A percentile compares a stretch with the other conserved stretches of the same genome.
These are phyloP conservation scores for Ichneumoninae sp. DNA, from an alignment of 2,888 invertebrate genomes.

Conservation along the genomic window DNA sequence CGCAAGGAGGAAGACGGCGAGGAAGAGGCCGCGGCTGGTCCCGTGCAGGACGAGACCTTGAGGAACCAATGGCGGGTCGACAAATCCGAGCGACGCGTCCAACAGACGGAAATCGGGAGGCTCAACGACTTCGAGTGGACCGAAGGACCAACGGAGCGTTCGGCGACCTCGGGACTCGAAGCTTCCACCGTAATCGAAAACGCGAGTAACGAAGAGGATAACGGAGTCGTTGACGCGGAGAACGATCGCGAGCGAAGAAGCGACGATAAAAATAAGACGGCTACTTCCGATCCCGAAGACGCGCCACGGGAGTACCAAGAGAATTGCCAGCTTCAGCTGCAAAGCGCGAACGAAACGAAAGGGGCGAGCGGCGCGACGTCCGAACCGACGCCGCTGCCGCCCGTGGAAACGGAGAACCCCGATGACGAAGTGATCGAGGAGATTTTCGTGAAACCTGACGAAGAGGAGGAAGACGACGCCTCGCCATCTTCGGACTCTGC, in stretches of 20 bases:
- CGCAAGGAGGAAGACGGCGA: constrained; percentile 1
- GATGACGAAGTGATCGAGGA: constrained; percentile 44
- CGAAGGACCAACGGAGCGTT: constrained; percentile 39
- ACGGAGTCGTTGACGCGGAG: constrained; percentile 16
- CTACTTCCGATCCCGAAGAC: constrained; percentile 38
- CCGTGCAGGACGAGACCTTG: constrained; percentile 53
- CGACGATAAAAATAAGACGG: constrained; percentile 17
- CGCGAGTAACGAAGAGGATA: constrained; percentile 37
- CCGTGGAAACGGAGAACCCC: constrained; percentile 44
- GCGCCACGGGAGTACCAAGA: constrained; percentile 58
- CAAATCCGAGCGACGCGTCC: constrained; percentile 44
- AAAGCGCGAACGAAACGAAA: constrained; percentile 15
- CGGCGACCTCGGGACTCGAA: constrained; percentile 5
- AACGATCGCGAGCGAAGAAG: constrained; percentile 25
- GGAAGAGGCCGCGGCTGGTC: background rate
- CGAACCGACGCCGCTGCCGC: constrained; percentile 35
- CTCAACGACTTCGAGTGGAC: constrained; percentile 63
- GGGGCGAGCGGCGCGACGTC: background rate
- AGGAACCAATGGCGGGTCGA: constrained; percentile 53
- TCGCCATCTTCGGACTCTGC: background rate
- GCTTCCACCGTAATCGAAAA: background rate
- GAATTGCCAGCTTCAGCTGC: constrained; percentile 58
- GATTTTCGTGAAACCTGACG: constrained; percentile 22
- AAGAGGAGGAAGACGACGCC: background rate
- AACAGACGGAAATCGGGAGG: constrained; percentile 56